Conservation (phyloP, 2,797 vertebrate species). For the Neosalanx taihuensis region DNA sequence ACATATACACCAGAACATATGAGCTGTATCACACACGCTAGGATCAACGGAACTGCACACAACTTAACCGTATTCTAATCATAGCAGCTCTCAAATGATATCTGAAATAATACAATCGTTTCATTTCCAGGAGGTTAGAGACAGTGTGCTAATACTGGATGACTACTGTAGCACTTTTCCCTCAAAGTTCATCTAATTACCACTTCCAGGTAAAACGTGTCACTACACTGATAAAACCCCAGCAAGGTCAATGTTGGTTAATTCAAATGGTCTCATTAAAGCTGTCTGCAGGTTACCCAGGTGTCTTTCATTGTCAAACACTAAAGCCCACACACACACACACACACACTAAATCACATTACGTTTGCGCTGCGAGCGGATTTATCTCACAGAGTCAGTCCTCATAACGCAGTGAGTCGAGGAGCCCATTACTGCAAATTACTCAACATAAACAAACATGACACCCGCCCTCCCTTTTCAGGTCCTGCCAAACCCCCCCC, state of each 20-base stretch:
- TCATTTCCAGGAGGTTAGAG: too few species aligned
- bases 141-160: background rate
- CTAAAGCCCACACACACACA: background rate
- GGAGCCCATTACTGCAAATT: slow-evolving; percentile 14
- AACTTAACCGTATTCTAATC: background rate
- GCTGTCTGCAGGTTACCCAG: background rate
- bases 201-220: background rate
- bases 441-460: slow-evolving; percentile 23
- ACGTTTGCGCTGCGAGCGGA: background rate
- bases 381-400: background rate
- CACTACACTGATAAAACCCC: slow-evolving; percentile 1
- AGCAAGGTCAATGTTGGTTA: background rate
- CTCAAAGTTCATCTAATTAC: background rate
- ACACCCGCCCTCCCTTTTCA: background rate
- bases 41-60: background rate
- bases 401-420: background rate
- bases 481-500: slow-evolving; percentile 1
- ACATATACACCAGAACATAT: too few species aligned
- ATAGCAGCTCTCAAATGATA: background rate
- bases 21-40: too few species aligned
- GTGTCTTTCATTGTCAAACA: background rate
- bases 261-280: background rate
- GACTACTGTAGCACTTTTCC: background rate
- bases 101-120: background rate
- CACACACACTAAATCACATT: slow-evolving; percentile 10